phyloP scores from a whole-genome alignment of 2,113 vertebrate genomes.

The Platysteira castanea region DNA sequence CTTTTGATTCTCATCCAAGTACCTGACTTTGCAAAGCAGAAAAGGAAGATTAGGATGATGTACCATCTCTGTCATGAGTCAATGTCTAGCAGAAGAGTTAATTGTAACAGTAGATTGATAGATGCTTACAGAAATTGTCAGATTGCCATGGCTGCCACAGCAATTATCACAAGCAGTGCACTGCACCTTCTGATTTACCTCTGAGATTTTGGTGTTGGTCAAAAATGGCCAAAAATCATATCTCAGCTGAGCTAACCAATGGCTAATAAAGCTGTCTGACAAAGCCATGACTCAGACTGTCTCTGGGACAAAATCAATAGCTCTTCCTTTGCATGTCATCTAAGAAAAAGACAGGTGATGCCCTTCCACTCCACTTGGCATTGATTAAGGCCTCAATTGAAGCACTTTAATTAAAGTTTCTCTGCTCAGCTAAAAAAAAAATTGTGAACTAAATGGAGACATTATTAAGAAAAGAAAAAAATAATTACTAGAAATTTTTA shows the following conservation, averaged over 20 bases:
- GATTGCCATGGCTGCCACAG: not conserved
- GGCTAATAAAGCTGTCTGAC: conserved; percentile 7
- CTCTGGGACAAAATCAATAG: conserved; percentile 12
- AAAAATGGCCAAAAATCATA: not conserved
- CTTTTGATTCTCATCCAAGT: not conserved
- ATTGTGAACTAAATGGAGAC: not conserved
- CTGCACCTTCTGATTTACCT: not conserved
- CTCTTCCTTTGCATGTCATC: not conserved
- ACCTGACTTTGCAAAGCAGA: not conserved
- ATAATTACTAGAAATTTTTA: not conserved
- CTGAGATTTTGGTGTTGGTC: not conserved
- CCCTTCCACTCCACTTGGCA: not conserved
- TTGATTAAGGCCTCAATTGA: not conserved
- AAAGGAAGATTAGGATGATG: not conserved
- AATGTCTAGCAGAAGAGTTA: not conserved
- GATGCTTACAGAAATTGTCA: not conserved
- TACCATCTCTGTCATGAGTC: not conserved
- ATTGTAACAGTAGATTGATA: not conserved
- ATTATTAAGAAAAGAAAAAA: not conserved
- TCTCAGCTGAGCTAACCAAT: not conserved
- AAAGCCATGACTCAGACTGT: not conserved
- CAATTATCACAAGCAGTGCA: not conserved
- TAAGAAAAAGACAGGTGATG: not conserved
- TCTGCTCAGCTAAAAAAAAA: not conserved
- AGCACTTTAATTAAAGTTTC: not conserved